Percentiles rank a stretch among this genome's conserved stretches.
Conservation (phyloP, 2,888 invertebrate genomes). For the Tetramorium bicarinatum region DNA sequence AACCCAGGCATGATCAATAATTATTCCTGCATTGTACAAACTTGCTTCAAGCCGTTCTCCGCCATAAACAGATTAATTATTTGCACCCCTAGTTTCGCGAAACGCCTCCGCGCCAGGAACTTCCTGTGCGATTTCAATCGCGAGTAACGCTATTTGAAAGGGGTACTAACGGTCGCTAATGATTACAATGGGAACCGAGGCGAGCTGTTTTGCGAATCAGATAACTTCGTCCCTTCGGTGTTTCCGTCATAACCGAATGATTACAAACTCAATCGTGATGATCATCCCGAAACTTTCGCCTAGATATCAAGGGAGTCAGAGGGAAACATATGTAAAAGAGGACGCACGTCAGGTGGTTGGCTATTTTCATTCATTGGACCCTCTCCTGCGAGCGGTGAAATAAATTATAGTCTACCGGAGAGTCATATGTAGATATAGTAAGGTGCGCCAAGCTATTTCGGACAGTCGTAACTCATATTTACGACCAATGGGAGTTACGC, state of each 20-base stretch:
- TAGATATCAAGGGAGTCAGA: background rate
- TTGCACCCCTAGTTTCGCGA: slow-evolving; percentile 3
- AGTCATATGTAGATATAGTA: slow-evolving; percentile 69
- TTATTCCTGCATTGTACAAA: slow-evolving; percentile 12
- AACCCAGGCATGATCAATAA: background rate
- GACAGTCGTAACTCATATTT: slow-evolving; percentile 83
- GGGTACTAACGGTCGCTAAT: slow-evolving; percentile 14
- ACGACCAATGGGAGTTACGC: slow-evolving; percentile 83
- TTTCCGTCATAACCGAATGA: slow-evolving; percentile 16
- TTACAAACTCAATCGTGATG: slow-evolving; percentile 1
- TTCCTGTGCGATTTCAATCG: slow-evolving; percentile 30
- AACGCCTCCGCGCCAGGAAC: slow-evolving; percentile 11
- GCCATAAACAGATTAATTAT: slow-evolving; percentile 48
- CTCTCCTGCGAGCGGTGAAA: slow-evolving; percentile 70
- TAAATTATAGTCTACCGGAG: slow-evolving; percentile 72
- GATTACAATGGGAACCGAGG: slow-evolving; percentile 20
- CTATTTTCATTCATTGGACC: slow-evolving; percentile 76
- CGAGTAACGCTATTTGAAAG: slow-evolving; percentile 26
- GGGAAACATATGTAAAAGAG: slow-evolving; percentile 9
- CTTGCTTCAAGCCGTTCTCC: slow-evolving; percentile 8
- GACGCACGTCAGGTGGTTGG: slow-evolving; percentile 34
- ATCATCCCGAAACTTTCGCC: slow-evolving; percentile 12
- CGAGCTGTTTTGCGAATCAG: slow-evolving; percentile 10
- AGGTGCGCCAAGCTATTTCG: slow-evolving; percentile 80
- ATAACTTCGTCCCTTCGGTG: slow-evolving; percentile 3